Conservation (phyloP, 2,113 vertebrate genomes). For the Caretta caretta region DNA sequence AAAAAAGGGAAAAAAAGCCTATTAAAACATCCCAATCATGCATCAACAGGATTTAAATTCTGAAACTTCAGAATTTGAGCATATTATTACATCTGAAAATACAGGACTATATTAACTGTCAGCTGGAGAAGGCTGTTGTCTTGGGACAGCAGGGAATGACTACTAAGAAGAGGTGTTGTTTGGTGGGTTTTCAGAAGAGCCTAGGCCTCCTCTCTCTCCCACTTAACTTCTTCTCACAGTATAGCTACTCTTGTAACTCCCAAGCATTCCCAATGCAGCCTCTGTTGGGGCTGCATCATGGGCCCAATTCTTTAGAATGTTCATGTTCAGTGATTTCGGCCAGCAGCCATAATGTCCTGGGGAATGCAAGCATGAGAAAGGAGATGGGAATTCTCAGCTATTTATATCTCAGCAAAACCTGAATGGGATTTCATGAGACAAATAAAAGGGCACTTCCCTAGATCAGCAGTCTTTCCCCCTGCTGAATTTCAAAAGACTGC, state of each 20-base stretch:
- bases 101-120: rapidly evolving
- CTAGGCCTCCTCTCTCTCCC: not conserved
- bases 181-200: rapidly evolving
- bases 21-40: rapidly evolving
- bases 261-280: not conserved
- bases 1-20: not conserved
- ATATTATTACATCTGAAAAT: not conserved
- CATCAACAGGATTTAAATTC: not conserved
- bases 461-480: not conserved
- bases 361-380: not conserved
- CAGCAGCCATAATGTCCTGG: conserved; percentile 7
- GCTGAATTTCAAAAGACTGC: not conserved
- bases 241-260: not conserved
- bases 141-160: not conserved
- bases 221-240: rapidly evolving
- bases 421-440: conserved; percentile 34
- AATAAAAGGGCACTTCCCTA: conserved; percentile 38
- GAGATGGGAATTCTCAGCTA: conserved; percentile 51
- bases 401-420: conserved; percentile 30
- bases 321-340: not conserved
- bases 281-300: rapidly evolving
- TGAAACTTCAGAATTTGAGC: not conserved
- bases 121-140: not conserved
- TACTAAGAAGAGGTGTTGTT: not conserved
- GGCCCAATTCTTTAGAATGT: not conserved